Evolutionary conservation across 2,888 invertebrate species (phyloP).

Genomic region (Crossocerus cetratus): DNA sequence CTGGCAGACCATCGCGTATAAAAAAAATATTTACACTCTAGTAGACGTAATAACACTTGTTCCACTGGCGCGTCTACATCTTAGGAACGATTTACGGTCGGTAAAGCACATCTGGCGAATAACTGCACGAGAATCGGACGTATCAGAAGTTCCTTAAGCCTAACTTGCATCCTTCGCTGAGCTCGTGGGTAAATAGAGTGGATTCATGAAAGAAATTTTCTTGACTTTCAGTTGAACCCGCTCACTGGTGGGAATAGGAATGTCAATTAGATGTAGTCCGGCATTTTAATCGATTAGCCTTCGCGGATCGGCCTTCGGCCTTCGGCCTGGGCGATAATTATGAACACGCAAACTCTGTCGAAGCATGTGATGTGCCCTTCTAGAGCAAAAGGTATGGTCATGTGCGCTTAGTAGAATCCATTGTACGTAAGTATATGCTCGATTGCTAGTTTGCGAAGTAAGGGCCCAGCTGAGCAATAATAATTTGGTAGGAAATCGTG

Average conservation of each 20-base stretch:
- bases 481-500: neutral
- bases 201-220: neutral
- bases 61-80: neutral
- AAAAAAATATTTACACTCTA: constrained; percentile 28
- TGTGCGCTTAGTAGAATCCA: neutral
- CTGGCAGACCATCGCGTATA: constrained; percentile 4
- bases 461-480: neutral
- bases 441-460: neutral
- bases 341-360: neutral
- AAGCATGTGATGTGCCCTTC: neutral
- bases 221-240: constrained; percentile 1
- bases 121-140: constrained; percentile 8
- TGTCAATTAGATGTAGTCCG: constrained; percentile 14
- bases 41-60: neutral
- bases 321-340: neutral
- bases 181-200: neutral
- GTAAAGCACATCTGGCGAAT: neutral
- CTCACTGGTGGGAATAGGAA: constrained; percentile 21
- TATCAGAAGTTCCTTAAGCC: neutral
- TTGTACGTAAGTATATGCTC: neutral
- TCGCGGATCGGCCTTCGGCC: neutral
- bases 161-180: neutral
- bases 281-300: neutral
- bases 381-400: constrained; percentile 4
- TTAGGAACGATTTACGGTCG: constrained; percentile 2